These are phyloP conservation scores for Malurus cyaneus DNA, from an alignment of 2,113 vertebrate genomes.

Conservation along the genomic window DNA sequence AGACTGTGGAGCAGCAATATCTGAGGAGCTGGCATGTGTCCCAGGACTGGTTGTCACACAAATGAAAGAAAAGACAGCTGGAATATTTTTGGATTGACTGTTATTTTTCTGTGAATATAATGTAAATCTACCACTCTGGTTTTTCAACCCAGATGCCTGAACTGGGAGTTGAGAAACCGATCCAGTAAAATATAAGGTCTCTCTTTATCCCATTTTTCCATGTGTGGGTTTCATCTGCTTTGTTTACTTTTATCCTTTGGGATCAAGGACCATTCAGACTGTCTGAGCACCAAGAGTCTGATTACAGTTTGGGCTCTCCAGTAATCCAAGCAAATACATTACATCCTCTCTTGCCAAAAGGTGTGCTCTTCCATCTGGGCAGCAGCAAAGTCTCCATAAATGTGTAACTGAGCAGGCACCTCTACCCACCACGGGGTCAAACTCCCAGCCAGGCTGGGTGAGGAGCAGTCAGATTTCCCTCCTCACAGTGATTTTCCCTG, in stretches of 20 bases:
- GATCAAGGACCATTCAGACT: background rate
- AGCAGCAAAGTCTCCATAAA: background rate
- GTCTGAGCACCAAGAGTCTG: background rate
- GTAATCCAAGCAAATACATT: background rate
- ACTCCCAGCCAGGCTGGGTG: background rate
- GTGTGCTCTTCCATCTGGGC: background rate
- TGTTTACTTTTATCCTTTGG: slow-evolving; percentile 3
- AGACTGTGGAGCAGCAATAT: slow-evolving; percentile 49
- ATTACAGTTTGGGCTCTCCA: background rate
- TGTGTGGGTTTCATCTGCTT: background rate
- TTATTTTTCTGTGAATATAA: slow-evolving; percentile 40
- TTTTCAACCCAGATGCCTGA: background rate
- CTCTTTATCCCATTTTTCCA: background rate
- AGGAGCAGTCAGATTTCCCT: background rate
- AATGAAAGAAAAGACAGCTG: slow-evolving; percentile 28
- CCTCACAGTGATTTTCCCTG: background rate
- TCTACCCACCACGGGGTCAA: background rate
- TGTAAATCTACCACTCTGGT: background rate
- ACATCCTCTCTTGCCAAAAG: background rate
- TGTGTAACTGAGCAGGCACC: background rate
- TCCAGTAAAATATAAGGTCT: background rate
- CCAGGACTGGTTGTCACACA: slow-evolving; percentile 58
- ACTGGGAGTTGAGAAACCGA: background rate
- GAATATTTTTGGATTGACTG: slow-evolving; percentile 37
- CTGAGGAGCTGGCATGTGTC: slow-evolving; percentile 58